These are phyloP conservation scores for Coelopa frigida DNA, from an alignment of 1,140 invertebrate species.

Conservation along the genomic window DNA sequence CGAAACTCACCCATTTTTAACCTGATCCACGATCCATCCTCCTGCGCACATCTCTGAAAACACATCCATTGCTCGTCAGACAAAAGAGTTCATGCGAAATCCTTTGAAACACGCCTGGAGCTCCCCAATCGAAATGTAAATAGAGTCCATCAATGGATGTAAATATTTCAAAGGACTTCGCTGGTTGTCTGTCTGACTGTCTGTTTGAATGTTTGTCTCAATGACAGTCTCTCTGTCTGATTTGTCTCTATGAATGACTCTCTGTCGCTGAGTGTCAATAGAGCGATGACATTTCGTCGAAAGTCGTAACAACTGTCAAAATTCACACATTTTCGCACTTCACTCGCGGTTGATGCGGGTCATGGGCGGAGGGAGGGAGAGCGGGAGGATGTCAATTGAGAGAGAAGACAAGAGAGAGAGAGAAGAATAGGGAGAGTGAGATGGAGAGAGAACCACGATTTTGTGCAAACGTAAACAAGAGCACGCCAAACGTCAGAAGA, in stretches of 20 bases:
- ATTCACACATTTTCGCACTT: not conserved
- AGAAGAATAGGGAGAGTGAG: not conserved
- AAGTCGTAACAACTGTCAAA: slow-evolving; percentile 3
- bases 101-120: too few relatives aligned
- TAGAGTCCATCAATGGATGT: too few relatives aligned
- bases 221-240: not conserved
- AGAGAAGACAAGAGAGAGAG: not conserved
- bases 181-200: not conserved
- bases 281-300: not conserved
- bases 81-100: too few relatives aligned
- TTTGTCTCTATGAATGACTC: not conserved
- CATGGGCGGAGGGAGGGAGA: not conserved
- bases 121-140: too few relatives aligned
- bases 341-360: too few relatives aligned
- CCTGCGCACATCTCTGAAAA: too few relatives aligned
- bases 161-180: too few relatives aligned
- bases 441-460: not conserved
- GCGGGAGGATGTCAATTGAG: too few relatives aligned
- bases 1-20: too few relatives aligned
- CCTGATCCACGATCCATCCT: too few relatives aligned
- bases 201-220: slow-evolving; percentile 3
- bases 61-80: too few relatives aligned
- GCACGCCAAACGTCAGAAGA: too few relatives aligned
- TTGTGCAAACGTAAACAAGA: not conserved
- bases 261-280: not conserved